phyloP scores from a whole-genome alignment of 64 coral and sea anemone genomes.

The Montipora efflorescens region DNA sequence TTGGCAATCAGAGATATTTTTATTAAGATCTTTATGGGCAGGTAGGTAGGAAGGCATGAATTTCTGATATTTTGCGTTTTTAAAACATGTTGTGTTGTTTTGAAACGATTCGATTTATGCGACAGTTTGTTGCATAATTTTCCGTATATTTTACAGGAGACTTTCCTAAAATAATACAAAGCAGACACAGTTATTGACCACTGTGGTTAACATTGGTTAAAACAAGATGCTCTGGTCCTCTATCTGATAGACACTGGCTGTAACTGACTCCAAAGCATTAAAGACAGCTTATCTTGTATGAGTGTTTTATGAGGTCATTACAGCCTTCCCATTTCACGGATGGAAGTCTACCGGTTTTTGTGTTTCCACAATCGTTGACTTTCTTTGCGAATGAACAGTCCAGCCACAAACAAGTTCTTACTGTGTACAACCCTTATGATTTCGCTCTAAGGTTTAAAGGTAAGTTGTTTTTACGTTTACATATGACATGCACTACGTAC shows the following conservation, averaged over 20 bases:
- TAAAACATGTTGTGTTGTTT: too few relatives aligned
- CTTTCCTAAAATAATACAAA: not conserved
- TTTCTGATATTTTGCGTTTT: too few relatives aligned
- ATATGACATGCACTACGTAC: not conserved
- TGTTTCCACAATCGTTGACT: constrained; percentile 92
- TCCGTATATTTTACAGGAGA: not conserved
- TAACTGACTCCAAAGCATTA: not conserved
- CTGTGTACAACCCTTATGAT: constrained; percentile 99
- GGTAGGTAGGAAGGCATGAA: too few relatives aligned
- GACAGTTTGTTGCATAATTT: not conserved
- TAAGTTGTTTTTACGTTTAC: not conserved
- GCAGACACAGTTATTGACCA: not conserved
- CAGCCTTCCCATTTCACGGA: constrained; percentile 93
- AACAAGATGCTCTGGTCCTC: not conserved
- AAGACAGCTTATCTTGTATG: not conserved
- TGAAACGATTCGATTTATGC: too few relatives aligned
- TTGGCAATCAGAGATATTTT: too few relatives aligned
- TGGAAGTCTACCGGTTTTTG: constrained; percentile 97
- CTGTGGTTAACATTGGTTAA: not conserved
- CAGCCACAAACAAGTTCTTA: constrained; percentile 93
- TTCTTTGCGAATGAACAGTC: constrained; percentile 95
- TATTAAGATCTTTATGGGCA: too few relatives aligned
- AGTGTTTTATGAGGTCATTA: constrained; percentile 95
- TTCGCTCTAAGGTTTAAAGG: constrained; percentile 98
- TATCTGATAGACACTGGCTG: not conserved